Percentiles rank a stretch among this genome's conserved stretches.
phyloP scores from a whole-genome alignment of 2,797 vertebrate species.

The Arctocebus calabarensis region DNA sequence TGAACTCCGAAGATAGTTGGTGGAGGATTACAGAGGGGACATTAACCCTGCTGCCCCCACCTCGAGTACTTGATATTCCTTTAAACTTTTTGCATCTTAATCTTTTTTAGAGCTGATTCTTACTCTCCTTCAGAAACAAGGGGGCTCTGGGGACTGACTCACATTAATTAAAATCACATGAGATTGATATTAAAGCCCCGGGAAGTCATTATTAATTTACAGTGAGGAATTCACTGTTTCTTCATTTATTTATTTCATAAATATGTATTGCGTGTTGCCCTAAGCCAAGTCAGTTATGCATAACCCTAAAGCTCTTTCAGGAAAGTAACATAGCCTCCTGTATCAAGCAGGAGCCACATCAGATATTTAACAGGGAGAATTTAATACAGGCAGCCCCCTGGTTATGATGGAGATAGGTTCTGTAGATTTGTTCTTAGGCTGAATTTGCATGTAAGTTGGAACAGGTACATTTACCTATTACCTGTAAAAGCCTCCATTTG shows the following conservation, averaged over 20 bases:
- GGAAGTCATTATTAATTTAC: constrained; percentile 67
- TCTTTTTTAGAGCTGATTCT: constrained; percentile 40
- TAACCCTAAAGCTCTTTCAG: constrained; percentile 58
- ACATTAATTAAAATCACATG: constrained; percentile 59
- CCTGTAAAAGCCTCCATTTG: no score
- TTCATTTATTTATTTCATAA: constrained; percentile 67
- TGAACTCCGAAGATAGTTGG: background rate
- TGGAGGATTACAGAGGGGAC: background rate
- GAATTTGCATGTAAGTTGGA: no score
- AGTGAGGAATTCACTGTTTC: constrained; percentile 63
- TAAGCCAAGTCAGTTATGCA: constrained; percentile 11
- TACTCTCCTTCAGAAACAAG: constrained; percentile 45
- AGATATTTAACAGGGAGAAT: constrained; percentile 57
- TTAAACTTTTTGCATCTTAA: constrained; percentile 1
- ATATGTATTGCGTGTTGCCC: constrained; percentile 56
- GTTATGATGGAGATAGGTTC: no score
- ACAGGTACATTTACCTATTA: no score
- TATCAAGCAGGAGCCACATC: background rate
- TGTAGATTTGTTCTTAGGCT: no score
- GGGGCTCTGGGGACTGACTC: constrained; percentile 20
- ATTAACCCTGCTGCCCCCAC: background rate
- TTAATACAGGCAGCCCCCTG: background rate
- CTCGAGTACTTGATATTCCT: background rate
- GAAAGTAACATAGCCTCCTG: constrained; percentile 10
- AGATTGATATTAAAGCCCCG: constrained; percentile 49